Percentiles rank a stretch among this genome's conserved stretches.
phyloP scores from a whole-genome alignment of 1,140 invertebrate genomes.

The Akabosia matsudoensis region DNA sequence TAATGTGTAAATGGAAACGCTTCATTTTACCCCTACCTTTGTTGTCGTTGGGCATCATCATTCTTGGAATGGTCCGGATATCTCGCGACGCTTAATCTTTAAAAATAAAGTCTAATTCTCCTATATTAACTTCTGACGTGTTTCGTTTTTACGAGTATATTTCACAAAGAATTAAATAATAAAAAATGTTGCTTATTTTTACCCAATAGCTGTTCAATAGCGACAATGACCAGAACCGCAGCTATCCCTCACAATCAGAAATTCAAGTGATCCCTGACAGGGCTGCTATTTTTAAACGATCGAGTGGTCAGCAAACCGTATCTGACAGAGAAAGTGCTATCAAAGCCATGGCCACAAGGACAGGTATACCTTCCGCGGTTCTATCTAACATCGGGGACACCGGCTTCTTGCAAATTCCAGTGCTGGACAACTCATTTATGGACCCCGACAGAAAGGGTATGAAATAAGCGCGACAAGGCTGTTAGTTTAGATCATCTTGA shows the following conservation, averaged over 20 bases:
- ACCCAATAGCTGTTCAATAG: slow-evolving; percentile 15
- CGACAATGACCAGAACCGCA: neutral
- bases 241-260: neutral
- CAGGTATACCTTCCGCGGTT: neutral
- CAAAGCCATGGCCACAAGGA: neutral
- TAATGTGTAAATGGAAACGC: no score
- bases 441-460: neutral
- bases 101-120: no score
- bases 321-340: neutral
- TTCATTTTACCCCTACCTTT: no score
- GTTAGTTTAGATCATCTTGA: neutral
- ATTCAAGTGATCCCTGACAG: neutral
- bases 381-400: neutral
- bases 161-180: no score
- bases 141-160: no score
- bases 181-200: neutral
- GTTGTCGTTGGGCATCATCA: no score
- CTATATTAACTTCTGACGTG: no score
- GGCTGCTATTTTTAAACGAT: slow-evolving; percentile 1
- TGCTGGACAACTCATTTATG: neutral
- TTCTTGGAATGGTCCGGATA: no score
- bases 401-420: neutral
- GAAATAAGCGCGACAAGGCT: neutral
- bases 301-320: neutral
- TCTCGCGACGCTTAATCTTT: no score